Conservation (phyloP, 2,797 vertebrate genomes). For the Bovichtus variegatus region DNA sequence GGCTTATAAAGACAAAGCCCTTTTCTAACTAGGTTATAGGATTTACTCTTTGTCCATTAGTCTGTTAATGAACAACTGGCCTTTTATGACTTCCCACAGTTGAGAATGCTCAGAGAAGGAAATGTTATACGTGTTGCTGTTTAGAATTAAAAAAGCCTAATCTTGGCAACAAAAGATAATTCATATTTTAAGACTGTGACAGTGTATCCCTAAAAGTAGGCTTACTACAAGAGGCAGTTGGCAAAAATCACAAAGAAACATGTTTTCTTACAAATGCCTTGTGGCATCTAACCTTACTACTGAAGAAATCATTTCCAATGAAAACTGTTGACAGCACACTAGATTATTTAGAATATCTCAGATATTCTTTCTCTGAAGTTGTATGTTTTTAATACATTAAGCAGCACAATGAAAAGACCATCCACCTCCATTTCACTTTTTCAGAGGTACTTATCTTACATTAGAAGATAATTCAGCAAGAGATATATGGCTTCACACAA, state of each 20-base stretch:
- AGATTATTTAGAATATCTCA: not conserved
- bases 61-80: slow-evolving; percentile 65
- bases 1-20: slow-evolving; percentile 47
- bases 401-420: not conserved
- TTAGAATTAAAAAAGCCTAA: not conserved
- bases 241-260: not conserved
- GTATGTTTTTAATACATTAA: not conserved
- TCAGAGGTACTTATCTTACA: not conserved
- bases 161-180: not conserved
- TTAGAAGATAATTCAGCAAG: not conserved
- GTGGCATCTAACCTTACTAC: not conserved
- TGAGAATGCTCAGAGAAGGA: not conserved
- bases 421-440: not conserved
- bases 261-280: not conserved
- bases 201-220: no score
- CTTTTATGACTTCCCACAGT: slow-evolving; percentile 59
- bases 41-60: slow-evolving; percentile 67
- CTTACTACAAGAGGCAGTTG: not conserved
- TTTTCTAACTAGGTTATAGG: slow-evolving; percentile 59
- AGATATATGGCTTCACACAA: not conserved
- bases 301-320: not conserved
- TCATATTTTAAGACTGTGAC: no score
- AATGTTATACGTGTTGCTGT: not conserved
- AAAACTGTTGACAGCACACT: not conserved
- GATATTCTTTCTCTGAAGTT: not conserved